Conservation (phyloP, 2,113 vertebrate species). For the Zeus faber region DNA sequence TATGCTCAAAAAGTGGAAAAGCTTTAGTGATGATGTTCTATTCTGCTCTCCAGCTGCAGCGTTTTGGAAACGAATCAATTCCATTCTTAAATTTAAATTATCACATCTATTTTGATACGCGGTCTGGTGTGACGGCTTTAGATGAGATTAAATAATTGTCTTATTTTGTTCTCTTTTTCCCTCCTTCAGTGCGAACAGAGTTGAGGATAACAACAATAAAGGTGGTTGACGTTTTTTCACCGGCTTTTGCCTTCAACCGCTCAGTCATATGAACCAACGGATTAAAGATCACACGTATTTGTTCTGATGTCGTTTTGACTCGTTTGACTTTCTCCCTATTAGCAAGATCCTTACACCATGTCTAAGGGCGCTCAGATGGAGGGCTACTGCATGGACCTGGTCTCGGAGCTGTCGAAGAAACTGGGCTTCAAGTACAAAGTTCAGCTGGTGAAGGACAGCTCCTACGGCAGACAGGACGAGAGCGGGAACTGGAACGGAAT, state of each 20-base stretch:
- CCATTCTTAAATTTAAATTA: not conserved
- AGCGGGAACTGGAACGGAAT: constrained; percentile 83
- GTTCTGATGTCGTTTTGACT: not conserved
- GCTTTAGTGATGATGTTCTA: not conserved
- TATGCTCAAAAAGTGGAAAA: not conserved
- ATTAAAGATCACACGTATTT: not conserved
- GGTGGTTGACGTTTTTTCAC: constrained; percentile 53
- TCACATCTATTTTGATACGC: no score
- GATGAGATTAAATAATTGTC: not conserved
- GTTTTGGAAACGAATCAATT: not conserved
- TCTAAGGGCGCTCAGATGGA: constrained; percentile 74
- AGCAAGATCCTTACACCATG: constrained; percentile 86
- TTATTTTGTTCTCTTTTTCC: constrained; percentile 7
- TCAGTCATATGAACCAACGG: constrained; percentile 2
- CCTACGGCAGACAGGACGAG: constrained; percentile 74
- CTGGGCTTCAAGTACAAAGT: constrained; percentile 81
- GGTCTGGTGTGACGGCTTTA: no score
- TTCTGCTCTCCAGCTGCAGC: not conserved
- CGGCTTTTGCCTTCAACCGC: not conserved
- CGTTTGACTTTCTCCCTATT: constrained; percentile 1
- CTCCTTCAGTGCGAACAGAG: constrained; percentile 39
- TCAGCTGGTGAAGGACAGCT: constrained; percentile 78
- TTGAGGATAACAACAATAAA: constrained; percentile 82
- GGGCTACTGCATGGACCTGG: constrained; percentile 85
- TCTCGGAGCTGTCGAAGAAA: constrained; percentile 76